Conservation (phyloP, 2,113 vertebrate genomes). For the Apistogramma diplotaenia region DNA sequence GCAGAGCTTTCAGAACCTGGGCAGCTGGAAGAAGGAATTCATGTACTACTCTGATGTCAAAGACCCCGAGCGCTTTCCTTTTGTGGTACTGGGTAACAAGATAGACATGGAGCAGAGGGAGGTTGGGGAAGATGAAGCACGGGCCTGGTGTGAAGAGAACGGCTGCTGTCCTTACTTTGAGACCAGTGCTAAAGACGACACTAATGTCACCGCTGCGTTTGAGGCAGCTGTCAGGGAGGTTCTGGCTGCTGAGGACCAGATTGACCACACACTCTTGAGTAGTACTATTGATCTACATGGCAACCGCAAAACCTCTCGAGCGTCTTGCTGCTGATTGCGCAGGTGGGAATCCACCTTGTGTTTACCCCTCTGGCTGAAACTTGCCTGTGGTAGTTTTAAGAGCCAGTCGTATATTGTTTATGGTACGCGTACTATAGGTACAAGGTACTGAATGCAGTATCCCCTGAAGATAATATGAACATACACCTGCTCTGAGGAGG, state of each 20-base stretch:
- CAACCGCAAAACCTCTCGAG: slow-evolving; percentile 83
- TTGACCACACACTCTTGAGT: slow-evolving; percentile 89
- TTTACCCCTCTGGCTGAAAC: slow-evolving; percentile 27
- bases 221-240: slow-evolving; percentile 93
- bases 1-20: slow-evolving; percentile 95
- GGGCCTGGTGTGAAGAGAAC: slow-evolving; percentile 90
- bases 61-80: slow-evolving; percentile 90
- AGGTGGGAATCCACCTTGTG: slow-evolving; percentile 1
- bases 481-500: slow-evolving; percentile 13
- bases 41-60: slow-evolving; percentile 92
- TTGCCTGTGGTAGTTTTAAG: slow-evolving; percentile 1
- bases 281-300: slow-evolving; percentile 90
- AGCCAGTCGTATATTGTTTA: slow-evolving; percentile 23
- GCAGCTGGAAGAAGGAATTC: slow-evolving; percentile 96
- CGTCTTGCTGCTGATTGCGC: slow-evolving; percentile 83
- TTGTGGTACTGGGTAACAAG: slow-evolving; percentile 96
- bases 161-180: slow-evolving; percentile 94
- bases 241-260: slow-evolving; percentile 88
- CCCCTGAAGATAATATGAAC: slow-evolving; percentile 22
- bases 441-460: slow-evolving; percentile 11
- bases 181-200: slow-evolving; percentile 97
- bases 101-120: slow-evolving; percentile 88
- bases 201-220: slow-evolving; percentile 92
- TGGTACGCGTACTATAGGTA: slow-evolving; percentile 42
- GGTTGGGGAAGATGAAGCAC: slow-evolving; percentile 88